A percentile compares a stretch with the other conserved stretches of the same genome.
Conservation (phyloP, 1,140 invertebrate genomes). For the Coenobita brevimanus region DNA sequence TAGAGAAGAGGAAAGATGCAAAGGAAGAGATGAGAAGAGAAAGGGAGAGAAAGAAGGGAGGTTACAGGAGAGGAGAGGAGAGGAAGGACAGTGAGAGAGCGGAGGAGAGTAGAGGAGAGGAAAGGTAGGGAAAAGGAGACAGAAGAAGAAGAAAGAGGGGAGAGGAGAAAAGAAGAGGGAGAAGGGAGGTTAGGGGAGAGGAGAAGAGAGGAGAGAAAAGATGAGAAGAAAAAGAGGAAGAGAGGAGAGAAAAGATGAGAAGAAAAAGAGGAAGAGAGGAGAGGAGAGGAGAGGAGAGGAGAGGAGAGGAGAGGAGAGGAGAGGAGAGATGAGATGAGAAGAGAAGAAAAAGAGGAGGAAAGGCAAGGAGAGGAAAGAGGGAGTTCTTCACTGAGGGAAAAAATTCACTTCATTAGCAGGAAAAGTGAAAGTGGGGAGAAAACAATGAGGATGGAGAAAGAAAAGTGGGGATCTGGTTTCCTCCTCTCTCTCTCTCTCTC, state of each 20-base stretch:
- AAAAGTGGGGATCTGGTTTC: not conserved
- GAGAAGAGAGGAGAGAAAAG: not conserved
- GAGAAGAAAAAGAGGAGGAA: too few relatives aligned
- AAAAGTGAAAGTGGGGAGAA: not conserved
- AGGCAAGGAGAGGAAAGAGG: too few relatives aligned
- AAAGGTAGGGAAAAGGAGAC: not conserved
- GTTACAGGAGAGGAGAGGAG: not conserved
- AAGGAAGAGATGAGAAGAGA: not conserved
- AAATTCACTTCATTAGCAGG: not conserved
- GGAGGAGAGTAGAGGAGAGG: not conserved
- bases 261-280: not conserved
- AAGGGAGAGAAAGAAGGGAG: not conserved
- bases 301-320: too few relatives aligned
- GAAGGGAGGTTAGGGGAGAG: too few relatives aligned
- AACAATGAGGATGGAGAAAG: too few relatives aligned
- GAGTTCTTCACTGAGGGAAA: too few relatives aligned
- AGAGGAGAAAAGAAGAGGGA: not conserved
- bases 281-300: not conserved
- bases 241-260: not conserved
- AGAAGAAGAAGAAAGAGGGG: not conserved
- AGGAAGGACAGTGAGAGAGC: not conserved
- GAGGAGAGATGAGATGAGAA: too few relatives aligned
- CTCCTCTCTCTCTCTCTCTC: not conserved
- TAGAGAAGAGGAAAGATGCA: not conserved
- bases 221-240: not conserved